Base-by-base conservation (phyloP, 2,888 invertebrate species). In the Dorcus parallelipipedus region DNA sequence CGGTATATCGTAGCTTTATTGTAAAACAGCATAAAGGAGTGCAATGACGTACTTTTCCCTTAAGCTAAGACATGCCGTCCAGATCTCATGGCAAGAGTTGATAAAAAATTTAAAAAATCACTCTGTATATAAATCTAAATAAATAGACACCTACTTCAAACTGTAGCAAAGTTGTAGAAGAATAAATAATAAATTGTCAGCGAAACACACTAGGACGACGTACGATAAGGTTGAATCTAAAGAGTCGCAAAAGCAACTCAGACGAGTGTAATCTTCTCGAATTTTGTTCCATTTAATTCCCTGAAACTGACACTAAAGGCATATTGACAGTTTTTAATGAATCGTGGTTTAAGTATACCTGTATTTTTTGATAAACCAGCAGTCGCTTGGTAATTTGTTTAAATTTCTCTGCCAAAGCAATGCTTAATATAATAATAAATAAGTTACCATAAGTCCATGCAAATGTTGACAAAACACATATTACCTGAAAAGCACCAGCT, bases 171-270 rank as follows among this genome's bases (percentile, higher is more conserved):
- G 78, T 69, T 89, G 87, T 50, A 88, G 79, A 58, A 90, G 86
- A 64, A 90, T 86, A 69, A 88, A 89, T 72, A 86, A 89, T 50
- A 90, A 79, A 73, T 90, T 89, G 61, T 84, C 86, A 9, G 84
- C 78, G 65, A 87, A 89, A 0, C 89, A 87, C 2, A 90, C 71
- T 0, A 90, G 73, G 0, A 90, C 80, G 52, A 90, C 77, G n/a
- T 81, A 79, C 1, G 88, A 86, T 20, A 90, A 79, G 38, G 83
- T 77, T 0, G 78, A 74, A 66, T 90, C 87, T 3, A 89, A 79
- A 17, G 76, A 77, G 39, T 82, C 80, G 1, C 89, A 84, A 26
- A 90, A 75, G 17, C 81, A 80, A 2, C 85, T 82, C 23, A 90
- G 81, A 26, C 82, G 79, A 55, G 86, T 83, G 65, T 86, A 88